Conservation (phyloP, 1,140 invertebrate genomes). For the Acromyrmex echinatior region DNA sequence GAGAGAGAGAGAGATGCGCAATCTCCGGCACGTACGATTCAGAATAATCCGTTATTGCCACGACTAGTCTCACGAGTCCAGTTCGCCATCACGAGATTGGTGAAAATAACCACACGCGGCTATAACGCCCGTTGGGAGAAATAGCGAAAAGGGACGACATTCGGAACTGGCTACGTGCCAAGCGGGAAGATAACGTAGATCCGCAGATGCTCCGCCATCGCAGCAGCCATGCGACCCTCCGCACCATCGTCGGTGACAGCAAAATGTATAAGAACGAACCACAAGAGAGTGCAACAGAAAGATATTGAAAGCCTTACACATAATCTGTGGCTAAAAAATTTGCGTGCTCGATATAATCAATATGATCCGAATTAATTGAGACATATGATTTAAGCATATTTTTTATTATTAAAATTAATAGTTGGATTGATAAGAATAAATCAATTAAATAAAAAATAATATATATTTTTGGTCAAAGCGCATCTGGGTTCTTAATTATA, state of each 20-base stretch:
- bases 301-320: neutral
- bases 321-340: neutral
- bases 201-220: constrained; percentile 65
- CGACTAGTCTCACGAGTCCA: constrained; percentile 35
- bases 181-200: constrained; percentile 74
- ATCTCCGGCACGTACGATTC: constrained; percentile 57
- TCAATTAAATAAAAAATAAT: too few relatives aligned
- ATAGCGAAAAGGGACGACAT: constrained; percentile 75
- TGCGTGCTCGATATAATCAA: neutral
- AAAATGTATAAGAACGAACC: neutral
- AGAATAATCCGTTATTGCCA: constrained; percentile 67
- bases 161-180: constrained; percentile 67
- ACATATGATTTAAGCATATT: neutral
- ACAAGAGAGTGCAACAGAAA: neutral
- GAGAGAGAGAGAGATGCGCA: constrained; percentile 48
- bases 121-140: constrained; percentile 66
- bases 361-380: neutral
- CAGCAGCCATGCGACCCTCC: neutral
- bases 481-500: too few relatives aligned
- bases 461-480: too few relatives aligned
- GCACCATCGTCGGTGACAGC: neutral
- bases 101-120: constrained; percentile 72
- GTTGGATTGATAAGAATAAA: too few relatives aligned
- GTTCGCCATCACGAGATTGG: constrained; percentile 43
- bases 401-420: neutral